Evolutionary conservation across 2,888 invertebrate genomes (phyloP).

Genomic region (Drepana falcataria): DNA sequence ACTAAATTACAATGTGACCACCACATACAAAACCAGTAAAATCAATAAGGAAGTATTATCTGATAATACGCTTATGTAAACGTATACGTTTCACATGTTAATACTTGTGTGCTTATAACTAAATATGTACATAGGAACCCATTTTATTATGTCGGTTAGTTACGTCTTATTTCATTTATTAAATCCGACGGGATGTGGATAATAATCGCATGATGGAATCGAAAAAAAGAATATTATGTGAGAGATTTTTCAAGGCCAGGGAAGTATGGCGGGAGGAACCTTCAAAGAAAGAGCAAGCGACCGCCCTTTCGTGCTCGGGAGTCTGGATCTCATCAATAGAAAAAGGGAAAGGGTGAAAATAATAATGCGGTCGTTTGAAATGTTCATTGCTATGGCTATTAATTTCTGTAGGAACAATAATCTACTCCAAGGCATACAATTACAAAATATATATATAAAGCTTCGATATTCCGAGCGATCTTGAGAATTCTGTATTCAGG

Average conservation of each 20-base stretch:
- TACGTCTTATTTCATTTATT: neutral
- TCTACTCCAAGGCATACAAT: neutral
- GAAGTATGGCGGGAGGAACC: neutral
- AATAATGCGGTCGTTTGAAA: neutral
- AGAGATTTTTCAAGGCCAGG: neutral
- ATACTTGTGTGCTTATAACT: neutral
- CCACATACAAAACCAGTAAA: constrained; percentile 7
- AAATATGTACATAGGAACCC: neutral
- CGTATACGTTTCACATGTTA: constrained; percentile 3
- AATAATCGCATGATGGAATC: no score
- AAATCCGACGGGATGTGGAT: neutral
- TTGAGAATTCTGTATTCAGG: constrained; percentile 50
- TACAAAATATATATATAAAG: neutral
- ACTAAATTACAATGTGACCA: neutral
- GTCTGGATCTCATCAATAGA: neutral
- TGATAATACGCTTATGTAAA: constrained; percentile 20
- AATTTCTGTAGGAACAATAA: neutral
- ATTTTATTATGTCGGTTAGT: neutral
- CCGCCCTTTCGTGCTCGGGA: neutral
- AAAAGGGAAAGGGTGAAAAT: neutral
- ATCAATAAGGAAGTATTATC: constrained; percentile 27
- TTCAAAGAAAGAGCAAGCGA: no score
- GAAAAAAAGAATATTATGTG: no score
- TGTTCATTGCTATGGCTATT: neutral
- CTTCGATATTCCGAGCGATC: constrained; percentile 6